Evolutionary conservation across 2,113 vertebrate genomes (phyloP), one percentile per base, ranked within the genome.

Genomic region (Fulmarus glacialis): DNA sequence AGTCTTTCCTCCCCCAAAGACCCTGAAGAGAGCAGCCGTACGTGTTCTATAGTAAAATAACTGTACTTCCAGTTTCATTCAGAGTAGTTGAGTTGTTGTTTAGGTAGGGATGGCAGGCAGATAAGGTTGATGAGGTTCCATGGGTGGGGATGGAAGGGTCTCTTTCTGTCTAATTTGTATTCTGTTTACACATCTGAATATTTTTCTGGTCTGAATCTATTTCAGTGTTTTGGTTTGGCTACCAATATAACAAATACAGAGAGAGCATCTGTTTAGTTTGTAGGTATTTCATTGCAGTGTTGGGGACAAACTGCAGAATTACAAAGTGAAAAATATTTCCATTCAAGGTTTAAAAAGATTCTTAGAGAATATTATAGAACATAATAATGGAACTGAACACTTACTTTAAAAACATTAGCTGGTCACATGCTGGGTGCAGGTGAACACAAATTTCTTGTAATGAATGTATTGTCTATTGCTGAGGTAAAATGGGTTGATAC

Each of bases 391-490:
- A 66, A 53, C 8, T 12, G 45, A 88, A 42, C 27, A 43, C 9
- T 77, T 64, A 6, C 12, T 52, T 63, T 5, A 68, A n/a, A 85
- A 74, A 52, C 8, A 24, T 22, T 13, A 59, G 26, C 38, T 68
- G 32, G 3, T 81, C 34, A 40, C 11, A 2, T 0, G 0, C 27
- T 95, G 59, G 26, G 14, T 73, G 12, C 16, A 63, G 11, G 9
- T 71, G 56, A 89, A 52, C 19, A 34, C 19, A 32, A 9, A 38
- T 14, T 77, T 71, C 17, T 81, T 34, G 3, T 64, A 68, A 20
- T 0, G 1, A 38, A 10, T 68, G 5, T 38, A 4, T 50, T 17
- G 0, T 73, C 23, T 47, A 0, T 55, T 80, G 34, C 63, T 66
- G 75, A 87, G 36, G 27, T 20, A 89, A 62, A 67, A 87, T 42